Percentiles rank a stretch among this genome's conserved stretches.
These are phyloP conservation scores for Marmota monax DNA, from an alignment of 2,113 vertebrate species.

Conservation along the genomic window DNA sequence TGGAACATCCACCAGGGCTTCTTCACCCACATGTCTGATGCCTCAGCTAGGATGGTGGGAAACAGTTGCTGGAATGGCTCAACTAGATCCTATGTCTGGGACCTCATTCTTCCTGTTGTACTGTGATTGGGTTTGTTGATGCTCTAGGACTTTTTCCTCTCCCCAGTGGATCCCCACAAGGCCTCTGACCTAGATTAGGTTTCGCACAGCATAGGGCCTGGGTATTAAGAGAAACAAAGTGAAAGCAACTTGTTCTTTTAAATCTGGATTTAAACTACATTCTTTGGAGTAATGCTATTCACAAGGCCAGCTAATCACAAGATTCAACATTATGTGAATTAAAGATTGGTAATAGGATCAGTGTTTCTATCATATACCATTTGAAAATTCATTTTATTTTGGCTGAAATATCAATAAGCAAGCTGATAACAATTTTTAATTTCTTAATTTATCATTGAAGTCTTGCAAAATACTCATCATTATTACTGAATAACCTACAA, in stretches of 20 bases:
- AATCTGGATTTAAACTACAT: neutral
- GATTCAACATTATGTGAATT: neutral
- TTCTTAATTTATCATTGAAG: neutral
- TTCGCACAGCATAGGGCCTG: neutral
- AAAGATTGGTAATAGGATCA: neutral
- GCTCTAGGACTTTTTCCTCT: neutral
- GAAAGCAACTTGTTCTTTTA: neutral
- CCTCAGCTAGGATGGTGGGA: neutral
- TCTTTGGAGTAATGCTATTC: neutral
- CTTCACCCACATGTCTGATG: neutral
- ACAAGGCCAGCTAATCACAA: neutral
- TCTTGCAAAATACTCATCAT: neutral
- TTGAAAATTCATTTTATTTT: neutral
- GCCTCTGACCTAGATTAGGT: neutral
- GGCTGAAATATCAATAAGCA: slow-evolving; percentile 26
- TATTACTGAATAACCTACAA: neutral
- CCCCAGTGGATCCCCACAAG: neutral
- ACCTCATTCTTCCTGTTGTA: neutral
- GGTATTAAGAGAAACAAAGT: neutral
- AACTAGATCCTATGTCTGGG: neutral
- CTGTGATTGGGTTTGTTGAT: neutral
- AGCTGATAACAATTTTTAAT: neutral
- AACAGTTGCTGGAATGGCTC: neutral
- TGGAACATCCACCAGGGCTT: neutral
- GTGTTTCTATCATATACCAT: neutral